phyloP scores from a whole-genome alignment of 2,797 vertebrate genomes.

The Sarcoramphus papa region DNA sequence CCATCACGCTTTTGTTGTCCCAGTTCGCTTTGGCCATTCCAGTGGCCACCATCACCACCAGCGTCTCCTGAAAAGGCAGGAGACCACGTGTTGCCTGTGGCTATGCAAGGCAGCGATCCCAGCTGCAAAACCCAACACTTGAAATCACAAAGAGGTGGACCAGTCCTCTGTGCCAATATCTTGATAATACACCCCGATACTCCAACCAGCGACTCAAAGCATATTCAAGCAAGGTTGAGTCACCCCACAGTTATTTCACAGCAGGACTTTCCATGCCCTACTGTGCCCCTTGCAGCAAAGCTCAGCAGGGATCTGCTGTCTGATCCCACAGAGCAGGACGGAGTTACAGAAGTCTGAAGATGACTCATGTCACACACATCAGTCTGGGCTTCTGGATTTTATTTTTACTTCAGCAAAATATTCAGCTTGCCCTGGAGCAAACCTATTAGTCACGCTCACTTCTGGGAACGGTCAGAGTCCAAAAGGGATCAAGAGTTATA shows the following conservation, averaged over 20 bases:
- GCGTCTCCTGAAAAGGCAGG: not conserved
- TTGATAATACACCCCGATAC: not conserved
- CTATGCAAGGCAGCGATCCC: not conserved
- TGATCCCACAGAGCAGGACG: not conserved
- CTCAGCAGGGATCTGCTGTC: not conserved
- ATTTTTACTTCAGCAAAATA: slow-evolving; percentile 26
- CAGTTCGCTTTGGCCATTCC: not conserved
- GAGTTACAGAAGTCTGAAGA: not conserved
- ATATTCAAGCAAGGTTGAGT: not conserved
- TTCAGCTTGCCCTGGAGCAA: slow-evolving; percentile 33
- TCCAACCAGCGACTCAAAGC: not conserved
- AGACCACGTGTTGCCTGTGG: fast-evolving
- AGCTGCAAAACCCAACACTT: not conserved
- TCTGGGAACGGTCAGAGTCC: slow-evolving; percentile 11
- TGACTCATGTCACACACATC: slow-evolving; percentile 40
- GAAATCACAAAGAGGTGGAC: not conserved
- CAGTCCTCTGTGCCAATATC: fast-evolving
- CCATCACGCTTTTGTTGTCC: fast-evolving
- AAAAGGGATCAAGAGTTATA: not conserved
- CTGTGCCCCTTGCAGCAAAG: not conserved
- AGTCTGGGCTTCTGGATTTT: slow-evolving; percentile 33
- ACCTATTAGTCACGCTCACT: slow-evolving; percentile 33
- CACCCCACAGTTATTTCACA: not conserved
- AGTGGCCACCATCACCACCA: not conserved
- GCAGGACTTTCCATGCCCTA: not conserved